phyloP scores from a whole-genome alignment of 2,888 invertebrate species.

The Lingula anatina region DNA sequence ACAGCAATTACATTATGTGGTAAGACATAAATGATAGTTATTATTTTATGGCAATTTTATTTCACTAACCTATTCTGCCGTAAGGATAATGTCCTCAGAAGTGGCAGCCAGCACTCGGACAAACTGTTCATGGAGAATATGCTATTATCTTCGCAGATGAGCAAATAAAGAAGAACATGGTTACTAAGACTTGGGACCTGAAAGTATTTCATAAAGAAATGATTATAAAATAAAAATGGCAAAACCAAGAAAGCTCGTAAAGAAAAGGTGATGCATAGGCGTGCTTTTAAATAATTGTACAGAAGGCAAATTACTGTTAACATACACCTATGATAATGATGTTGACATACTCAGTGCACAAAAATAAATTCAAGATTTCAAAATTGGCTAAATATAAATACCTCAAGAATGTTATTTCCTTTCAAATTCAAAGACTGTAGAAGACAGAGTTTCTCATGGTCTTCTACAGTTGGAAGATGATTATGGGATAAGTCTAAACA shows the following conservation, averaged over 20 bases:
- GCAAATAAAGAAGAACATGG: constrained; percentile 34
- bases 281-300: no score
- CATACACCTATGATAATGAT: no score
- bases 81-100: constrained; percentile 23
- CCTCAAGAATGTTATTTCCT: constrained; percentile 39
- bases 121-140: constrained; percentile 26
- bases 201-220: constrained; percentile 5
- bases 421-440: constrained; percentile 30
- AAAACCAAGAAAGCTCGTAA: no score
- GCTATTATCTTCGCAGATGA: constrained; percentile 40
- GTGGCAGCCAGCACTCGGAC: constrained; percentile 32
- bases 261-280: no score
- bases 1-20: no score
- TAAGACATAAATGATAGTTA: not conserved
- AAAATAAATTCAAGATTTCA: no score
- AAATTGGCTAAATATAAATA: no score
- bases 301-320: no score
- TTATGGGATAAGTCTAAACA: constrained; percentile 39
- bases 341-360: no score
- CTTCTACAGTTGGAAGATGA: constrained; percentile 33
- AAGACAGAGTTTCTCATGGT: constrained; percentile 31
- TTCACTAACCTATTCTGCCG: constrained; percentile 36
- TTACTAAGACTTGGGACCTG: constrained; percentile 39
- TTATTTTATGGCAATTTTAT: not conserved
- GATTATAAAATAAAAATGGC: not conserved